Evolutionary conservation across 1,140 invertebrate species (phyloP).

Genomic region (Dendroctonus ponderosae): DNA sequence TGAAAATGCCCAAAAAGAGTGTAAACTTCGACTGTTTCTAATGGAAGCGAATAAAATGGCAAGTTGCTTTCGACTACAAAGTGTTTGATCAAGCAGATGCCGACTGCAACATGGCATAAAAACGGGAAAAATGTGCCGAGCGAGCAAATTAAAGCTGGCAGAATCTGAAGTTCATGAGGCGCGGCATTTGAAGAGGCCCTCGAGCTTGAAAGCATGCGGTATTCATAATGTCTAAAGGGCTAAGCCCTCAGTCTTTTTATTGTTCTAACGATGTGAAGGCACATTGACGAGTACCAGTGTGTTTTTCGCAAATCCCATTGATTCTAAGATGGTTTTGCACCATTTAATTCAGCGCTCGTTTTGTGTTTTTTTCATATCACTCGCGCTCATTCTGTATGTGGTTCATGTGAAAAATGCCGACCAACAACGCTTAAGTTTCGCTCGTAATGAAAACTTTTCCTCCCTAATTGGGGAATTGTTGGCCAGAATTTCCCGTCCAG

Average conservation of each 20-base stretch:
- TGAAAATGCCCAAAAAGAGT: no score
- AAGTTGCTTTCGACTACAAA: no score
- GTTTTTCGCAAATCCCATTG: not conserved
- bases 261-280: constrained; percentile 6
- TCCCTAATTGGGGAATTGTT: constrained; percentile 3
- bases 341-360: constrained; percentile 7
- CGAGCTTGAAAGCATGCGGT: not conserved
- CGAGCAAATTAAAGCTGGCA: constrained; percentile 5
- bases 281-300: not conserved
- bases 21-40: no score
- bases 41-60: no score
- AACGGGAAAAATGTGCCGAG: not conserved
- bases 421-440: not conserved
- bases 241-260: constrained; percentile 18
- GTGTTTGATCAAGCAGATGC: no score
- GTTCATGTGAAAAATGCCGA: constrained; percentile 3
- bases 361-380: constrained; percentile 12
- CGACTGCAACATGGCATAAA: no score
- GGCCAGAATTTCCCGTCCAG: not conserved
- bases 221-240: constrained; percentile 20
- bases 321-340: not conserved
- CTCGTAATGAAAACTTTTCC: constrained; percentile 3
- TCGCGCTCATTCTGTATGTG: constrained; percentile 10
- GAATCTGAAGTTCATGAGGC: constrained; percentile 5
- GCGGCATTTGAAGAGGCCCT: constrained; percentile 5